Evolutionary conservation across 1,140 invertebrate species (phyloP), one percentile per base, ranked within the genome.

Genomic region (Apolygus lucorum): DNA sequence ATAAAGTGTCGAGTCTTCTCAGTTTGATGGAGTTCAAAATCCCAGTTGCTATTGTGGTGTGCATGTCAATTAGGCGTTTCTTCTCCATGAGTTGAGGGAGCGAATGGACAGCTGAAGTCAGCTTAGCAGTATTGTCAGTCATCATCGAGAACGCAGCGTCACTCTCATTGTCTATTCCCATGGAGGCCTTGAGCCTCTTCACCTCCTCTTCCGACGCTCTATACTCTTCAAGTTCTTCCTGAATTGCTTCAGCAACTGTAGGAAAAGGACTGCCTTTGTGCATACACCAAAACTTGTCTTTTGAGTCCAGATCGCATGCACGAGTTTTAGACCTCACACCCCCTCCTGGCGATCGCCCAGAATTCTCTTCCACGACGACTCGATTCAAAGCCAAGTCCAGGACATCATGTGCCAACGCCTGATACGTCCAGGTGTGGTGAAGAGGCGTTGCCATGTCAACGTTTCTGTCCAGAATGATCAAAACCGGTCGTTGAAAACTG

Each of bases 351-450:
- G 77, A 70, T 26, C 77, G 80, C 4, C 81, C 83, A 1, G 81
- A 74, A 71, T 81, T 83, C 76, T 95, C 92, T 73, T 91, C 89
- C 24, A 95, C 86, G 24, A 95, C 86, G 28, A 90, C 85, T 1
- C 96, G 85, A 80, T 99, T 99, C 62, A 98, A 80, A 24, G 91
- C 87, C 67, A 98, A 82, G 76, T 98, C 91, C 17, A 98, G 78
- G 0, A 98, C 89, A 84, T 99, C 96, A 79, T 99, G 96, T 28
- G 92, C 89, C 67, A 99, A 78, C 13, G 97, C 96, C 81, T 98
- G 95, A 80, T 99, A 99, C 0, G 96, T 99, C 98, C 98, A 99
- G 1, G 97, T 98, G 79, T 99, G 98, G 86, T 99, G 95, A 70
- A 99, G 80, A 42, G 95, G 95, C 21, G 96, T 99, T 0, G 96